A percentile compares a stretch with the other conserved stretches of the same genome.
These are phyloP conservation scores for Romanogobio albipinnatus DNA, from an alignment of 2,113 vertebrate species.

Conservation along the genomic window DNA sequence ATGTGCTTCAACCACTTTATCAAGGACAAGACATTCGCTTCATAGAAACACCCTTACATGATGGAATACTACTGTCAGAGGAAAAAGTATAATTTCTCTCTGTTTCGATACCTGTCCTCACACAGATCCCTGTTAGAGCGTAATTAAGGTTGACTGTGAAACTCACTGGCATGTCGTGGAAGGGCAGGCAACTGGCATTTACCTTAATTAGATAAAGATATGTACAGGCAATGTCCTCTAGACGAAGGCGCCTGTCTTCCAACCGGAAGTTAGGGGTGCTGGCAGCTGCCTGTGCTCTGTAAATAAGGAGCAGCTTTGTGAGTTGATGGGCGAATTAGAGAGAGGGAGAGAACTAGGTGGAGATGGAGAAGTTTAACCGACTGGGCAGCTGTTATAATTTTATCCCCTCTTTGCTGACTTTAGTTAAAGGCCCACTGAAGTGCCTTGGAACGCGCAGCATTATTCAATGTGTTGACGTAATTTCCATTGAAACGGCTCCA, in stretches of 20 bases:
- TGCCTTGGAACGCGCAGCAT: too few species aligned
- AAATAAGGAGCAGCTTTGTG: conserved; percentile 75
- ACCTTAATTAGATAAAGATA: conserved; percentile 82
- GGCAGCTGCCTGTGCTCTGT: conserved; percentile 78
- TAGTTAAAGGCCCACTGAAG: too few species aligned
- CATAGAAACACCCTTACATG: background rate
- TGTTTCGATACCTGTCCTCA: conserved; percentile 48
- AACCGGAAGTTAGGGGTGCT: conserved; percentile 72
- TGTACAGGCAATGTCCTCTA: conserved; percentile 79
- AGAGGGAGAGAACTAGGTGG: conserved; percentile 50
- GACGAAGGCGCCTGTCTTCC: conserved; percentile 75
- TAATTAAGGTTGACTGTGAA: conserved; percentile 75
- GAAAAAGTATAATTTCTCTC: conserved; percentile 61
- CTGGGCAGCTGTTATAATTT: conserved; percentile 68
- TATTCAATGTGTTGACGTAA: too few species aligned
- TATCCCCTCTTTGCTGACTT: conserved; percentile 73
- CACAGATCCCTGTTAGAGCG: conserved; percentile 54
- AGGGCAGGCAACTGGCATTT: conserved; percentile 74
- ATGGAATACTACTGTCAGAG: background rate
- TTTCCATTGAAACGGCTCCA: too few species aligned
- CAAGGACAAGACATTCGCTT: background rate
- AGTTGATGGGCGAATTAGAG: conserved; percentile 64
- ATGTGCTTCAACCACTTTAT: background rate
- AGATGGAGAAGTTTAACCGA: conserved; percentile 58
- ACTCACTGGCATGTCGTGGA: conserved; percentile 72